phyloP scores from a whole-genome alignment of 2,888 invertebrate species.

The Eilema depressum region DNA sequence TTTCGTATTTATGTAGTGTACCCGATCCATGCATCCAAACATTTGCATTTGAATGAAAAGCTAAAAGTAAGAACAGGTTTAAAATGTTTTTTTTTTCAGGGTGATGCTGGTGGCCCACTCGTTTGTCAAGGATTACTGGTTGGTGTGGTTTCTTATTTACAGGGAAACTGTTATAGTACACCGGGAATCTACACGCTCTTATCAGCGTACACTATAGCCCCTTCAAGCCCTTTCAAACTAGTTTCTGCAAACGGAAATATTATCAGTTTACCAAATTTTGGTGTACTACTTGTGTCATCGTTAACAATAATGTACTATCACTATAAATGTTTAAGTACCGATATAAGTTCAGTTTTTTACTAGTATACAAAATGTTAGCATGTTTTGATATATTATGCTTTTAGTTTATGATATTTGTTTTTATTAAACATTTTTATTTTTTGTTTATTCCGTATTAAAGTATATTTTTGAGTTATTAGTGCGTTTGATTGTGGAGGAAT shows the following conservation, averaged over 20 bases:
- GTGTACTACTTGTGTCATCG: neutral
- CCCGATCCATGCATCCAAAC: too few species aligned
- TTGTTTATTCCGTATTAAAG: neutral
- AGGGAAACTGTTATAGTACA: constrained; percentile 46
- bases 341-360: neutral
- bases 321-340: neutral
- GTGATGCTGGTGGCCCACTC: constrained; percentile 61
- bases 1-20: too few species aligned
- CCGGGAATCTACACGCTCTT: constrained; percentile 57
- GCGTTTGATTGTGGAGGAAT: neutral
- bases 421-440: too few species aligned
- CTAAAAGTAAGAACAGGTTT: too few species aligned
- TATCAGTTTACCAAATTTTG: neutral
- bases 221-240: neutral
- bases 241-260: neutral
- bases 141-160: constrained; percentile 57
- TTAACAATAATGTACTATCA: neutral
- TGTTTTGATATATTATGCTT: neutral
- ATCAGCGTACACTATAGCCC: constrained; percentile 36
- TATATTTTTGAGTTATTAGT: neutral
- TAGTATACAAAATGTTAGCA: neutral
- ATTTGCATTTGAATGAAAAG: too few species aligned
- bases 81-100: constrained; percentile 38
- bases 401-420: neutral
- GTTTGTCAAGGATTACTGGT: constrained; percentile 55